Evolutionary conservation across 2,113 vertebrate genomes (phyloP).

Genomic region (Siphamia tubifer): DNA sequence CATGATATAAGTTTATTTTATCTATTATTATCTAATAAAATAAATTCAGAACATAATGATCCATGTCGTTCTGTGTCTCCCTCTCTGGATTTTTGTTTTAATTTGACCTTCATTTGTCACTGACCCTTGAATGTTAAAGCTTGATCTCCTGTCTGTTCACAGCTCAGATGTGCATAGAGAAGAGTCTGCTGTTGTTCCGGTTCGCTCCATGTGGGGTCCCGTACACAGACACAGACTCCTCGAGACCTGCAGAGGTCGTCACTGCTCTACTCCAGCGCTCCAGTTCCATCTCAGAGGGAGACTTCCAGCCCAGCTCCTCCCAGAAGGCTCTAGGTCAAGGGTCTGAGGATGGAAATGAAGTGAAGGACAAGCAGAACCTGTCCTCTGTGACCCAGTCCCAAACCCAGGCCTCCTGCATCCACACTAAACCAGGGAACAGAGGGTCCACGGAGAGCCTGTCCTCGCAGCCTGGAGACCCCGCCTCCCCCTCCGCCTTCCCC

Average conservation of each 20-base stretch:
- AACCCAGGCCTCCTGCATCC: slow-evolving; percentile 31
- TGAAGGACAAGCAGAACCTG: slow-evolving; percentile 34
- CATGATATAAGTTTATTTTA: too few species aligned
- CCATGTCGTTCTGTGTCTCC: neutral
- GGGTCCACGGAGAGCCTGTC: slow-evolving; percentile 72
- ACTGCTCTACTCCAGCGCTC: slow-evolving; percentile 50
- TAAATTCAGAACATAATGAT: too few species aligned
- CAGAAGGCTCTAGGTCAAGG: slow-evolving; percentile 24
- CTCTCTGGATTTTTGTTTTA: neutral
- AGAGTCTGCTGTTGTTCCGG: slow-evolving; percentile 88
- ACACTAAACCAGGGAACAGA: slow-evolving; percentile 39
- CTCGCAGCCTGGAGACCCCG: slow-evolving; percentile 78
- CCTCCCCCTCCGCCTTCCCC: slow-evolving; percentile 85
- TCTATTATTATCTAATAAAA: too few species aligned
- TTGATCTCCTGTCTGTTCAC: too few species aligned
- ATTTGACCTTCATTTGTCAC: neutral
- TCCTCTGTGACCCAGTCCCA: slow-evolving; percentile 15
- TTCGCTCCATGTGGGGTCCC: slow-evolving; percentile 79
- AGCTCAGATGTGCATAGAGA: slow-evolving; percentile 93
- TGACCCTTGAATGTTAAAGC: neutral
- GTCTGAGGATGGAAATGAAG: neutral
- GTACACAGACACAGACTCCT: slow-evolving; percentile 46
- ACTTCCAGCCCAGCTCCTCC: slow-evolving; percentile 82
- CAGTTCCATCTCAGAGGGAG: slow-evolving; percentile 76
- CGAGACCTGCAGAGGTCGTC: slow-evolving; percentile 51